These are phyloP conservation scores for Phaenicophaeus curvirostris DNA, from an alignment of 2,797 vertebrate species.

Conservation along the genomic window DNA sequence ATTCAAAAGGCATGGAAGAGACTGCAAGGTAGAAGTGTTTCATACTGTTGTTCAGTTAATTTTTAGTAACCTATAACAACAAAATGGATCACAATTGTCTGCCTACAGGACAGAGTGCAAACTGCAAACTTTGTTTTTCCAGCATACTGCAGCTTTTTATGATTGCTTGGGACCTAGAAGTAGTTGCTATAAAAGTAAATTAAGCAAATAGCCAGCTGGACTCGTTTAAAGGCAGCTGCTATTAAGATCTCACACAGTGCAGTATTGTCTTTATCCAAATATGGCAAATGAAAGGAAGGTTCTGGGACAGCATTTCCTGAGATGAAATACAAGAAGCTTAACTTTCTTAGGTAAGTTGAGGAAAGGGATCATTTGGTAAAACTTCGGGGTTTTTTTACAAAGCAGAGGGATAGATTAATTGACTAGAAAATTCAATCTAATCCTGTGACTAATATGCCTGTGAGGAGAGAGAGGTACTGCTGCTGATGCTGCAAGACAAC, in stretches of 20 bases:
- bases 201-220: not conserved
- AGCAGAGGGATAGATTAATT: not conserved
- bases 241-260: not conserved
- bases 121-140: not conserved
- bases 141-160: not conserved
- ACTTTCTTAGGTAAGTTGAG: not conserved
- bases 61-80: not conserved
- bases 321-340: not conserved
- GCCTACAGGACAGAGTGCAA: not conserved
- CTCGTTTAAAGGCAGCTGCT: not conserved
- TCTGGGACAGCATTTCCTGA: not conserved
- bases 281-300: not conserved
- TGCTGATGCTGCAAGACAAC: not conserved
- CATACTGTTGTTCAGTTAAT: not conserved
- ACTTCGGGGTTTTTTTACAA: not conserved
- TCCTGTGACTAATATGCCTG: not conserved
- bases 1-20: not conserved
- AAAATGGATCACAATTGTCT: not conserved
- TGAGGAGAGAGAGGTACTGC: not conserved
- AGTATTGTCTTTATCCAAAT: not conserved
- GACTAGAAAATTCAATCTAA: not conserved
- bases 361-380: not conserved
- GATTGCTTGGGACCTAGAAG: not conserved
- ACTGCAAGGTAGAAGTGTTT: not conserved
- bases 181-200: not conserved